Evolutionary conservation across 2,113 vertebrate genomes (phyloP), one percentile per base, ranked within the genome.

Genomic region (Labeo rohita): DNA sequence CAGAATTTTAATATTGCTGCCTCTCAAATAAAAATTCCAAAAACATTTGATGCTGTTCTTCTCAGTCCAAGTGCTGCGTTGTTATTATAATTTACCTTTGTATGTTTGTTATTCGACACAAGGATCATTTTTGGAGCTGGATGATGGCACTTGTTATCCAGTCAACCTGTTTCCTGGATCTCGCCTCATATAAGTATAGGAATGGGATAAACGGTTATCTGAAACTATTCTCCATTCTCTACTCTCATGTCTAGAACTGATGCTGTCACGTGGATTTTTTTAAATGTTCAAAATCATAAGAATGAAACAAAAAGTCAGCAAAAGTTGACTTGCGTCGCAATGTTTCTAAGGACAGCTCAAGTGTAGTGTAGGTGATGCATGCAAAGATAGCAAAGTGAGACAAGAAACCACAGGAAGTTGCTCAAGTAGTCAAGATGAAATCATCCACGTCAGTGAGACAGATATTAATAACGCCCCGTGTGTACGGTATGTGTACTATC

Each of bases 391-490:
- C 88, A 82, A 36, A 8, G n/a, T 43, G 15, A 34, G 73, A 80
- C 34, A 28, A 59, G 59, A 84, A 87, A 87, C 88, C 85, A 13
- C 88, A 89, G 88, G 88, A 89, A 89, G 88, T 85, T 50, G n/a
- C 45, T 28, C 68, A 59, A 54, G 47, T 43, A 66, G 56, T 61
- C 77, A 65, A 79, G 49, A 66, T 79, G 49, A 65, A 77, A 59
- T 54, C 72, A 23, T 77, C 49, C 63, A 49, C 76, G 28, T 59
- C 76, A 84, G 1, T 36, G 8, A 45, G 8, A 34, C 10, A 28
- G 39, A 80, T 18, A 50, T 83, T 18, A 50, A 21, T n/a, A 50
- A 50, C 56, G 6, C 66, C 84, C 16, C 16, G 1, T 6, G 0
- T 0, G 3, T 8, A 21, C 8, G 16, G 16, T 21, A 80, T 68